phyloP scores from a whole-genome alignment of 2,797 vertebrate genomes.

The Pangasius krempfi region DNA sequence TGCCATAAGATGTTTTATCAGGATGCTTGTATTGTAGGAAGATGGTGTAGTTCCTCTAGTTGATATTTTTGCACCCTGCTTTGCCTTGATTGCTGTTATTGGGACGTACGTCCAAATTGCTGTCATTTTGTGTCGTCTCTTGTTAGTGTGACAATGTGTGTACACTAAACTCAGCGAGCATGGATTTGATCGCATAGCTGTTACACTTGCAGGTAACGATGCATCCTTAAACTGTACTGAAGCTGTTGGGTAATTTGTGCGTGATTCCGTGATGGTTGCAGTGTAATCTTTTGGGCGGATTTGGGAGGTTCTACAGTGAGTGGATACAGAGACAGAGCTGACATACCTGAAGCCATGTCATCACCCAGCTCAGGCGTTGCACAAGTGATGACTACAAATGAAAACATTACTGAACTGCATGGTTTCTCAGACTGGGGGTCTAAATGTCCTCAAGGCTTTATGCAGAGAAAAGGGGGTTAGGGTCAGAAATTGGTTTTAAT shows the following conservation, averaged over 20 bases:
- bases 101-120: background rate
- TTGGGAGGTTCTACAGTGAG: background rate
- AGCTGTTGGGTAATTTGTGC: background rate
- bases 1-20: background rate
- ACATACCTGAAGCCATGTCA: background rate
- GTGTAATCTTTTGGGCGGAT: background rate
- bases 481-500: background rate
- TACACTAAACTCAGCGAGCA: no score
- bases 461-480: background rate
- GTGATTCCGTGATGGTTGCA: background rate
- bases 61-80: background rate
- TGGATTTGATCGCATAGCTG: background rate
- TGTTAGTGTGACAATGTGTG: background rate
- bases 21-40: background rate
- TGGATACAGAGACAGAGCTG: background rate
- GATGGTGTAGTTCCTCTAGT: background rate
- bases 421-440: background rate
- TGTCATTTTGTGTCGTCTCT: background rate
- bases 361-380: conserved; percentile 10
- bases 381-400: background rate
- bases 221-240: background rate
- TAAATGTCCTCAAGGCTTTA: background rate
- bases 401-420: background rate
- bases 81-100: background rate
- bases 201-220: no score